A percentile compares a stretch with the other conserved stretches of the same genome.
phyloP scores from a whole-genome alignment of 1,140 invertebrate genomes.

The Ostrea denselamellosa region DNA sequence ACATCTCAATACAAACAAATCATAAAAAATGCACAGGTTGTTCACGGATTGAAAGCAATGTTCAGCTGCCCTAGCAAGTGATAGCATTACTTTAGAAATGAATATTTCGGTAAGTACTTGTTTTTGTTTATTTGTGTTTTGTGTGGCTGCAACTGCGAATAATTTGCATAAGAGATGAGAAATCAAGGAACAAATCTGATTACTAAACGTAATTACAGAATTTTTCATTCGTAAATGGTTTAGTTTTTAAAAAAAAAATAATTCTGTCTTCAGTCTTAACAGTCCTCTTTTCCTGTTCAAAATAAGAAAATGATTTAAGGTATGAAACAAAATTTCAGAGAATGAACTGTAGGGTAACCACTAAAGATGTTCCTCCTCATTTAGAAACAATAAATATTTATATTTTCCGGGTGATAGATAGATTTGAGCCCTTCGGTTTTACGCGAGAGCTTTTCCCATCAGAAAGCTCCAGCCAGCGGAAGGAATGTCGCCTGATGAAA shows the following conservation, averaged over 20 bases:
- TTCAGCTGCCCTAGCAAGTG: background rate
- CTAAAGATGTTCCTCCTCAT: background rate
- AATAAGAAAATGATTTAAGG: background rate
- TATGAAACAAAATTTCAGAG: background rate
- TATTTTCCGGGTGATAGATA: background rate
- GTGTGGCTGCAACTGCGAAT: background rate
- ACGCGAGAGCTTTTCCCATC: background rate
- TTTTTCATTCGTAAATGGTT: background rate
- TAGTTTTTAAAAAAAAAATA: background rate
- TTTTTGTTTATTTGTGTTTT: background rate
- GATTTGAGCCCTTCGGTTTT: background rate
- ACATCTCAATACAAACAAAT: background rate
- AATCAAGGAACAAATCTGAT: too few relatives aligned
- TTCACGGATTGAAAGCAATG: background rate
- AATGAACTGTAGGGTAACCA: background rate
- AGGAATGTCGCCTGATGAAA: background rate
- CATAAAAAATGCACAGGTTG: background rate
- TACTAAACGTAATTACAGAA: too few relatives aligned
- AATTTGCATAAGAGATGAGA: background rate
- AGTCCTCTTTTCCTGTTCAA: background rate
- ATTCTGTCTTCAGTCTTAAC: background rate
- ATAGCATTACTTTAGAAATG: background rate
- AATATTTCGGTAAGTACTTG: background rate
- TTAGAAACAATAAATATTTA: slow-evolving; percentile 13
- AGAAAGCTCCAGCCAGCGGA: background rate